Conservation (phyloP, 1,140 invertebrate genomes). For the Drosophila pruinosa region DNA sequence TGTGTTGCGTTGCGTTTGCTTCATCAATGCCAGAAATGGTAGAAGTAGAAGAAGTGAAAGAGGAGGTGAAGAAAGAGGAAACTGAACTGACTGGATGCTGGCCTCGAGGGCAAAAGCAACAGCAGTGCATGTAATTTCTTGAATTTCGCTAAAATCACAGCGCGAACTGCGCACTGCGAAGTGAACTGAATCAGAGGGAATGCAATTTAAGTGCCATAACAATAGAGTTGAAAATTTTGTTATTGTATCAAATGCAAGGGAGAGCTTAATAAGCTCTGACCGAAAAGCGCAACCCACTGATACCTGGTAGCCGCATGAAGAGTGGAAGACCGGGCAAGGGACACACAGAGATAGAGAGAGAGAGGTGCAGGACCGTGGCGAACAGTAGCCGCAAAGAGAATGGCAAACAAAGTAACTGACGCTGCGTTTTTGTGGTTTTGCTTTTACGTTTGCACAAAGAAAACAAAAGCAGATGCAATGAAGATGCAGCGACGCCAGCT, state of each 20-base stretch:
- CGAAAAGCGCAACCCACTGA: conserved; percentile 34
- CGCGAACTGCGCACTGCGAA: conserved; percentile 11
- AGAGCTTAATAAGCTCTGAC: conserved; percentile 42
- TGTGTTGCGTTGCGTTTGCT: conserved; percentile 54
- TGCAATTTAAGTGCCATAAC: conserved; percentile 58
- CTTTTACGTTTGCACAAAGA: conserved; percentile 44
- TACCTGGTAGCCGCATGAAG: conserved; percentile 21
- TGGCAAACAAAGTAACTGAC: conserved; percentile 32
- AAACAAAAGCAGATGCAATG: conserved; percentile 53
- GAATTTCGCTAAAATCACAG: conserved; percentile 45
- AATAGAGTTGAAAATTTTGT: conserved; percentile 37
- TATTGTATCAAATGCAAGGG: conserved; percentile 43
- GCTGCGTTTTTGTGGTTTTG: conserved; percentile 22
- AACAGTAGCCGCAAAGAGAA: conserved; percentile 39
- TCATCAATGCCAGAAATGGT: conserved; percentile 46
- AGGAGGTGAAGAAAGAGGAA: neutral
- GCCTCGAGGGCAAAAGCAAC: conserved; percentile 6
- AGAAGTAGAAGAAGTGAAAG: neutral
- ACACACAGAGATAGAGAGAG: neutral
- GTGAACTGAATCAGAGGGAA: neutral
- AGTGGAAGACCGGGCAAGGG: neutral
- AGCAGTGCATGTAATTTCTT: conserved; percentile 28
- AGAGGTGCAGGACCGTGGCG: neutral
- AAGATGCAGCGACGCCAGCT: conserved; percentile 21
- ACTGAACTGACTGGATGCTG: neutral